Evolutionary conservation across 2,888 invertebrate genomes (phyloP), one percentile per base, ranked within the genome.

Genomic region (Encarsia formosa): DNA sequence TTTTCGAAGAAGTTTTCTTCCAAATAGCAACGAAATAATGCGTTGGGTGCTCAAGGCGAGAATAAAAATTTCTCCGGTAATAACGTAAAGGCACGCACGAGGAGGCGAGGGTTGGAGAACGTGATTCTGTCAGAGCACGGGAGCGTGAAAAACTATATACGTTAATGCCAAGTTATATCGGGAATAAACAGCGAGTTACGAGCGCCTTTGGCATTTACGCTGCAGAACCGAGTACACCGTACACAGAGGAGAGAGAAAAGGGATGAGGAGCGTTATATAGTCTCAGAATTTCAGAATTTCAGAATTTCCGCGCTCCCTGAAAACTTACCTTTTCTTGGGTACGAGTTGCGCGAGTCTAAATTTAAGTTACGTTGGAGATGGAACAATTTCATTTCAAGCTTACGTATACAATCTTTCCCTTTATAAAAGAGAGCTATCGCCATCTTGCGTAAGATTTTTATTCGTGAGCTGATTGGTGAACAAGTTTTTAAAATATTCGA

Each of bases 81-180:
- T 38, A n/a, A 24, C 29, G 39, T 26, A 11, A 26, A 26, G 39
- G 48, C 35, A 39, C 31, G 18, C 16, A 34, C 24, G 24, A 20
- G 48, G 32, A 34, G 22, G 34, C 16, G 39, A 37, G 46, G 44
- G 31, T 58, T 47, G 16, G 55, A 58, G 50, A 48, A 51, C 59
- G 40, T 40, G 35, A 44, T 48, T 37, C 50, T 34, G 35, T 24
- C 15, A 38, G 43, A 31, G 51, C 59, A 54, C 55, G 63, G 59
- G 54, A 63, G 60, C 56, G 61, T 61, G 58, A 61, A 59, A 62
- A 65, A 65, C 60, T 63, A 61, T 62, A 59, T 61, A 64, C 65
- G 62, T 69, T 69, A 66, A 69, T 65, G 62, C 61, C 58, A 53
- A 65, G 64, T 67, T 66, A 65, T 65, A 67, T 67, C 61, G 57